Percentiles rank a stretch among this genome's conserved stretches.
phyloP scores from a whole-genome alignment of 1,140 invertebrate species.

The Chionoecetes opilio region DNA sequence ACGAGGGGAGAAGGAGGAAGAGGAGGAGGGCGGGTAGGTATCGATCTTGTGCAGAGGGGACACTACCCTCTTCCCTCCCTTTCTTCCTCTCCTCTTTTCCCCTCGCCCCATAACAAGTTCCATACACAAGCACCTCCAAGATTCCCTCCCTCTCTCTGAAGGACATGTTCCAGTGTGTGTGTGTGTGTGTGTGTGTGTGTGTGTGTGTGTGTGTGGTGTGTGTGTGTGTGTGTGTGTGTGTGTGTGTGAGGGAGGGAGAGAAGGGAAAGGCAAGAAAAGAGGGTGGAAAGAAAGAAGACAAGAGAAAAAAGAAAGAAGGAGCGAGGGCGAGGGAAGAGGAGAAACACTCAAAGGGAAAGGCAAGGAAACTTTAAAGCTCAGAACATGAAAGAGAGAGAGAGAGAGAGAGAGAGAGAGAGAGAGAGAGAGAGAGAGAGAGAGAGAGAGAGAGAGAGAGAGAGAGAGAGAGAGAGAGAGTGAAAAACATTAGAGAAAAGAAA shows the following conservation, averaged over 20 bases:
- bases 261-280: background rate
- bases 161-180: background rate
- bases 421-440: background rate
- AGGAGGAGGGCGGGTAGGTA: background rate
- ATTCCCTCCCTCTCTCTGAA: background rate
- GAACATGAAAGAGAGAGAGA: background rate
- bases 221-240: too few species aligned
- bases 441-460: background rate
- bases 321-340: background rate
- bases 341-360: background rate
- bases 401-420: background rate
- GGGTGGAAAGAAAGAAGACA: background rate
- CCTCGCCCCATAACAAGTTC: background rate
- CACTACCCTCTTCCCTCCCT: background rate
- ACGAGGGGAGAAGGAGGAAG: background rate
- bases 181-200: background rate
- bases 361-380: too few species aligned
- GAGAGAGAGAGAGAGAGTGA: background rate
- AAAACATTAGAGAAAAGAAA: background rate
- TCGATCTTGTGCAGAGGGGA: background rate
- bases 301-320: background rate
- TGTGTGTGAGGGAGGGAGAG: background rate
- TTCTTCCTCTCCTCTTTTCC: background rate
- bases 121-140: background rate
- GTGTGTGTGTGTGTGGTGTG: too few species aligned